Conservation (phyloP, 2,888 invertebrate genomes). For the Cryptus viduatorius region DNA sequence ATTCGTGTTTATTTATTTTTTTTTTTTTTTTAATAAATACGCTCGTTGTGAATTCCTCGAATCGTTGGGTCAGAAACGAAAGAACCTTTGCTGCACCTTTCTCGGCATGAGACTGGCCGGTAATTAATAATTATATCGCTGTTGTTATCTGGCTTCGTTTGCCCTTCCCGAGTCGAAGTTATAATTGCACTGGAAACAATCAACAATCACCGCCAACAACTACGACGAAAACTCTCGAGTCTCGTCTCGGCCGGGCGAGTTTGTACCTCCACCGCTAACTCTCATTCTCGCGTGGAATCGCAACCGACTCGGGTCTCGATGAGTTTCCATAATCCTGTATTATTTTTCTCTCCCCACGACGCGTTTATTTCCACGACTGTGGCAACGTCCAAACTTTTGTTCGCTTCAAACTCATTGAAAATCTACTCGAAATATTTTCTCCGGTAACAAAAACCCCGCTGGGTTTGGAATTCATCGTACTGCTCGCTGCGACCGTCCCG, state of each 20-base stretch:
- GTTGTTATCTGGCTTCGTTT: slow-evolving; percentile 65
- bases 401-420: slow-evolving; percentile 35
- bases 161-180: slow-evolving; percentile 76
- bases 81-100: slow-evolving; percentile 32
- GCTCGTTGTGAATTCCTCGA: slow-evolving; percentile 17
- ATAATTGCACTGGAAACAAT: slow-evolving; percentile 83
- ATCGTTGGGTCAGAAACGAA: slow-evolving; percentile 9
- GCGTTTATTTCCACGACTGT: slow-evolving; percentile 12
- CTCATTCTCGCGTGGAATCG: background rate
- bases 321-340: slow-evolving; percentile 12
- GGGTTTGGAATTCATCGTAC: background rate
- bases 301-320: slow-evolving; percentile 9
- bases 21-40: too few relatives aligned
- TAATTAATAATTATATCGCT: slow-evolving; percentile 82
- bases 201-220: slow-evolving; percentile 74
- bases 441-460: background rate
- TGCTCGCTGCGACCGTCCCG: background rate
- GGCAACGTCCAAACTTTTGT: slow-evolving; percentile 40
- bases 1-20: too few relatives aligned
- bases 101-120: slow-evolving; percentile 65
- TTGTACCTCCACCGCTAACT: slow-evolving; percentile 11
- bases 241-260: slow-evolving; percentile 25
- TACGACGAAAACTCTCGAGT: slow-evolving; percentile 41
- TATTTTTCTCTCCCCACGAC: slow-evolving; percentile 20
- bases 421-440: slow-evolving; percentile 17